These are phyloP conservation scores for Piscicola geometra DNA, from an alignment of 2,888 invertebrate species.

Conservation along the genomic window DNA sequence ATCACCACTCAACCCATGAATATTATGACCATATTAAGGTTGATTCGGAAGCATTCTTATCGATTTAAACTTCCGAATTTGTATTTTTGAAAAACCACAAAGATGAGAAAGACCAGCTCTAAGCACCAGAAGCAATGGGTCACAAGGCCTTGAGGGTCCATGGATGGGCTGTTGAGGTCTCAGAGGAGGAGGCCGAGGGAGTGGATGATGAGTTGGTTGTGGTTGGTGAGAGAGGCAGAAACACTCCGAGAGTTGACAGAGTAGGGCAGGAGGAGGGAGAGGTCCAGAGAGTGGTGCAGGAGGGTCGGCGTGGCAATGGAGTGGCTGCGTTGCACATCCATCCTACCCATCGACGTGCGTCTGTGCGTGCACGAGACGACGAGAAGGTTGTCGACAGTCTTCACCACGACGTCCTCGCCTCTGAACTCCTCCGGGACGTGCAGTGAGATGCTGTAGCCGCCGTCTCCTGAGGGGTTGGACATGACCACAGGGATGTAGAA, in stretches of 20 bases:
- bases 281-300: not conserved
- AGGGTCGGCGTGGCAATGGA: no score
- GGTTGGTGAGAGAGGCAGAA: slow-evolving; percentile 21
- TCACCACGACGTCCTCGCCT: slow-evolving; percentile 23
- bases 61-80: no score
- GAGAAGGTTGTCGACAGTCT: slow-evolving; percentile 29
- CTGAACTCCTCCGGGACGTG: slow-evolving; percentile 21
- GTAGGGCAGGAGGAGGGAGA: slow-evolving; percentile 6
- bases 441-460: slow-evolving; percentile 10
- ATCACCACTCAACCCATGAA: no score
- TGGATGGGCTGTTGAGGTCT: not conserved
- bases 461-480: not conserved
- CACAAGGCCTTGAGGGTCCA: no score
- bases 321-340: not conserved
- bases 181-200: not conserved
- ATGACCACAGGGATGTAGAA: not conserved
- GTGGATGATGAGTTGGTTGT: slow-evolving; percentile 27
- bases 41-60: no score
- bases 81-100: no score
- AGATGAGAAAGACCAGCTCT: no score
- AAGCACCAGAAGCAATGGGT: no score
- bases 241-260: slow-evolving; percentile 27
- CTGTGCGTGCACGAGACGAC: not conserved
- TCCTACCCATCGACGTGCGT: not conserved
- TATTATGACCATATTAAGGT: no score